Base-by-base conservation (phyloP, 2,113 vertebrate species). In the Lasiurus borealis region DNA sequence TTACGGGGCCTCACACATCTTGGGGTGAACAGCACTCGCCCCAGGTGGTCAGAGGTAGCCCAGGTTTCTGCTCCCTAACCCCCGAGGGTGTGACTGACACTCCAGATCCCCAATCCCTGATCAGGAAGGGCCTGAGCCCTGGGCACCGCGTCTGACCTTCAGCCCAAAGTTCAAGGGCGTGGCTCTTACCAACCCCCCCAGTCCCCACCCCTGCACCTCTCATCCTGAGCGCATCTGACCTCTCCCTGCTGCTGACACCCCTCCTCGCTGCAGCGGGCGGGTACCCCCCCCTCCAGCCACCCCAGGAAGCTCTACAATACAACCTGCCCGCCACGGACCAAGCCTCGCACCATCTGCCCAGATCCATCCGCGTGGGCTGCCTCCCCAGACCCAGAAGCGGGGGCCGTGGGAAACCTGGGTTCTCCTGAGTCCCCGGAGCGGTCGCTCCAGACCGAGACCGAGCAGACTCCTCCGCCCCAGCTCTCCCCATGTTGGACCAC, bases 281-380 rank as follows among this genome's bases (percentile, higher is more conserved):
- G 27, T n/a, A n/a, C n/a, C 12, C 8, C 50, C 10, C 78, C 29
- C 29, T 15, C 14, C 12, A 73, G 31, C 68, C 76, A 5, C 3
- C 1, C 29, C 25, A 64, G 44, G 59, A 91, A 76, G 66, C 19
- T 5, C 14, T 21, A 54, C 40, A 18, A 44, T 36, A 12, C 1
- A 34, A 21, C 6, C 7, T 52, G 29, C 36, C 52, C 11, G 25
- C 11, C 16, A 31, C 1, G 2, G 34, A 19, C 0, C 8, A 80
- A 23, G 40, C 72, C 66, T 44, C 8, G 0, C 3, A 29, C n/a
- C 23, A 12, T 40, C 36, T 4, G 3, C 4, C 72, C 18, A 18
- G 40, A 21, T 18, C 40, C 68, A 31, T 4, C 18, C 0, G 0
- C 1, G 0, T 1, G 2, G 5, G 18, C 3, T 81, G 36, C 46